These are phyloP conservation scores for Temnopleurus reevesii DNA, from an alignment of 53 echinoderm and acorn worm genomes.

Conservation along the genomic window DNA sequence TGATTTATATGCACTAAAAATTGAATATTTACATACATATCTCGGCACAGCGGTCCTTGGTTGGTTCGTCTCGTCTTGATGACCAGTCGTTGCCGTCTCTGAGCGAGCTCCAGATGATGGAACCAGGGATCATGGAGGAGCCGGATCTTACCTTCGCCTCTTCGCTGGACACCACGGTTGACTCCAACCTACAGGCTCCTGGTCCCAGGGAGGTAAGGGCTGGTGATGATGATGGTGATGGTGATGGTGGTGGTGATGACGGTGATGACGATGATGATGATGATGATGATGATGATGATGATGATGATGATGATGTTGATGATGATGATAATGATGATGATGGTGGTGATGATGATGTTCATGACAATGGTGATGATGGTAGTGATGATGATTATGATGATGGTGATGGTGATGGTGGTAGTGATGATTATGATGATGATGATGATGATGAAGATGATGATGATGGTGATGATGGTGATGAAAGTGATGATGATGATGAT, in stretches of 20 bases:
- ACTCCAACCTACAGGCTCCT: conserved; percentile 3
- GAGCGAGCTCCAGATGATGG: conserved; percentile 48
- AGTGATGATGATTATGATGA: too few relatives aligned
- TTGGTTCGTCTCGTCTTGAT: neutral
- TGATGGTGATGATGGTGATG: too few relatives aligned
- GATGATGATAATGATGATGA: neutral
- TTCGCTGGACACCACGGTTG: conserved; percentile 78
- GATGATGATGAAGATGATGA: neutral
- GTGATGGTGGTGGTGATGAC: neutral
- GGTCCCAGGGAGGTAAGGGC: neutral
- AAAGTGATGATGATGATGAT: neutral
- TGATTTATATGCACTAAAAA: too few relatives aligned
- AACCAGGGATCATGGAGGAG: conserved; percentile 93
- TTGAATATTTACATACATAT: too few relatives aligned
- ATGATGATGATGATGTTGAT: neutral
- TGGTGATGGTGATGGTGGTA: too few relatives aligned
- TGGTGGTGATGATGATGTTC: neutral
- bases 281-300: neutral
- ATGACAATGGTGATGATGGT: too few relatives aligned
- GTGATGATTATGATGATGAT: too few relatives aligned
- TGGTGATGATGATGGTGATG: neutral
- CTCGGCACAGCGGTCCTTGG: neutral
- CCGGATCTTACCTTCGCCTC: conserved; percentile 88
- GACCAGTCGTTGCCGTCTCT: conserved; percentile 1
- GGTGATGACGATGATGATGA: neutral